Base-by-base conservation (phyloP, 2,797 vertebrate genomes). In the Dromococcyx pavoninus region DNA sequence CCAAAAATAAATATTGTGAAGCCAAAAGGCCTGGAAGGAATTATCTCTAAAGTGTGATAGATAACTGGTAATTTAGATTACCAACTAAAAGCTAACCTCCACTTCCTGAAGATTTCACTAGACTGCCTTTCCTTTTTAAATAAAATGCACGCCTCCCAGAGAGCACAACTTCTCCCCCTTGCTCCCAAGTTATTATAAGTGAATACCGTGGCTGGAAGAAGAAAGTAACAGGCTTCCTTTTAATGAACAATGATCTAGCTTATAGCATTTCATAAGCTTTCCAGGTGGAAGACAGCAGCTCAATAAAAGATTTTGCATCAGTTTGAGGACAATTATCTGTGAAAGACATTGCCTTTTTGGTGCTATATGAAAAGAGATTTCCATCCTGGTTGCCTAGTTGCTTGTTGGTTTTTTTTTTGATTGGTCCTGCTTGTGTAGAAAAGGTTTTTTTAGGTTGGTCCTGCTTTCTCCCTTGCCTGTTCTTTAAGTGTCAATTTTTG, bases 161-260 rank as follows among this genome's bases (percentile, higher is more conserved):
- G 82, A 71, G 60, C 15, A 13, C 27, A 88, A 46, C 9, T 71
- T 77, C 22, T 60, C 3, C 13, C 16, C 14, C 2, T 43, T 48
- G 33, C 15, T 25, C 61, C 11, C 30, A 91, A 86, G 76, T 56
- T 65, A 50, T 78, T 78, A 67, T 51, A 57, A 88, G 87, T 58
- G 18, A 88, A 75, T 65, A 39, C 35, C 6, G 5, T 62, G 32
- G 25, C 39, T 89, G 50, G 48, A 84, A 81, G 75, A 94, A 72
- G 84, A 57, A 90, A 91, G 53, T 61, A 86, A 72, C 21, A 54
- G 35, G 21, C 74, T 75, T 82, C 56, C 30, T 94, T 93, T 94
- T 94, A 76, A 53, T 64, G 80, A 91, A 39, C 21, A 60, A 21
- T 54, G 58, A 17, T 30, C 61, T 70, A 53, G 25, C 8, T 94